Base-by-base conservation (phyloP, 1,140 invertebrate species). In the Sycobia sp. region DNA sequence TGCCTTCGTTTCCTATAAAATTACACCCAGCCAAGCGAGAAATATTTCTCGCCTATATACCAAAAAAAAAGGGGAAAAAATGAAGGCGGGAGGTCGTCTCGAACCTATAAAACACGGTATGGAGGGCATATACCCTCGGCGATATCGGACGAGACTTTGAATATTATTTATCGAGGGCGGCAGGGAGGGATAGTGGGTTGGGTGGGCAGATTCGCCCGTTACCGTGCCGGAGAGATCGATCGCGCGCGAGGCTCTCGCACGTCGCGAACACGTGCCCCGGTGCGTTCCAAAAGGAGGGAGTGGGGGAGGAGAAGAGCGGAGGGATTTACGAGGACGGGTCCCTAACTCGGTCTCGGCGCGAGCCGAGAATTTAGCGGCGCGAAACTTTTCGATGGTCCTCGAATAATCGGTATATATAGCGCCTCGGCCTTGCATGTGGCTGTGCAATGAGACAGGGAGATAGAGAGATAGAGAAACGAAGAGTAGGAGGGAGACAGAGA, bases 351-450 rank as follows among this genome's bases (percentile, higher is more conserved):
- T n/a, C n/a, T n/a, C n/a, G n/a, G 61, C 67, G 49, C 60, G 60
- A 62, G 65, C 66, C 65, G 55, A 67, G 65, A 67, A 67, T 68
- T 44, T 25, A 58, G 62, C 53, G 57, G 63, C 9, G 29, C 32
- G 29, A 57, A 47, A 58, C 20, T 58, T 58, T 49, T 13, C 56
- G 32, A 18, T 47, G 27, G 29, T 36, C 22, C 29, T 25, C 43
- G 32, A 58, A 47, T 49, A 58, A 58, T 58, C 56, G 43, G 8
- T 49, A 32, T 32, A n/a, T n/a, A n/a, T n/a, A 32, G 22, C n/a
- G n/a, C 10, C n/a, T 44, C 39, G 23, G 25, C 8, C 9, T n/a
- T 38, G 16, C 41, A 2, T 4, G 8, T n/a, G 16, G 14, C 16
- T 1, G 2, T 14, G 16, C n/a, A 58, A 58, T 38, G 56, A 58